phyloP scores from a whole-genome alignment of 53 echinoderm and acorn worm species.

The Antedon mediterranea region DNA sequence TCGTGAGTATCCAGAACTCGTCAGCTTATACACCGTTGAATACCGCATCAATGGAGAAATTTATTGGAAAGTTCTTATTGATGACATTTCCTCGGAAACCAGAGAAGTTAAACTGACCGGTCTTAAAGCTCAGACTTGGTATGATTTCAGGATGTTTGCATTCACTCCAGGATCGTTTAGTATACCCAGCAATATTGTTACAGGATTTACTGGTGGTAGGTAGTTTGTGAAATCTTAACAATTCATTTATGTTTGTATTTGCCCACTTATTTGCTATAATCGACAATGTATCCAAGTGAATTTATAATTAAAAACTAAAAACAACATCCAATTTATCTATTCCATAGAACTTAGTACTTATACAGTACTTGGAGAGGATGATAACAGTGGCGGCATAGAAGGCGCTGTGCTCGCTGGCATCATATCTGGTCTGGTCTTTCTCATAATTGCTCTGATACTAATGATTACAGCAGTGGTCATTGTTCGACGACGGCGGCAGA shows the following conservation, averaged over 20 bases:
- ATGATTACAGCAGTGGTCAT: slow-evolving; percentile 38
- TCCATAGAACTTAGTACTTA: too few relatives aligned
- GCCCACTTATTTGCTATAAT: too few relatives aligned
- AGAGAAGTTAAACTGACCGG: slow-evolving; percentile 13
- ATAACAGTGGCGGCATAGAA: not conserved
- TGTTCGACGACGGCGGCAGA: slow-evolving; percentile 28
- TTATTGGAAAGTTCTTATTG: slow-evolving; percentile 66
- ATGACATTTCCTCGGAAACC: slow-evolving; percentile 28
- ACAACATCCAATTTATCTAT: too few relatives aligned
- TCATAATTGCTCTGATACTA: slow-evolving; percentile 44
- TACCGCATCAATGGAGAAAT: slow-evolving; percentile 42
- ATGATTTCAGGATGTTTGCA: slow-evolving; percentile 72
- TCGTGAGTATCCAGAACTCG: slow-evolving; percentile 25
- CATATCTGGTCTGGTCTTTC: slow-evolving; percentile 55
- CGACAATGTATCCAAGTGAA: too few relatives aligned
- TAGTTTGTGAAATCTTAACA: too few relatives aligned
- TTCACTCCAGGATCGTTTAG: slow-evolving; percentile 59
- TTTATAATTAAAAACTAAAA: too few relatives aligned
- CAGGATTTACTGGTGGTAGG: slow-evolving; percentile 72
- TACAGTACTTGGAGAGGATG: too few relatives aligned
- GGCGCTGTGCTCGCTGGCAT: slow-evolving; percentile 40
- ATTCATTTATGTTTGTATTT: too few relatives aligned
- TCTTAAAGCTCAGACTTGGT: slow-evolving; percentile 44
- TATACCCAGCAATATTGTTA: slow-evolving; percentile 44
- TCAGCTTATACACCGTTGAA: slow-evolving; percentile 65